Evolutionary conservation across 2,113 vertebrate species (phyloP).

Genomic region (Panthera leo): DNA sequence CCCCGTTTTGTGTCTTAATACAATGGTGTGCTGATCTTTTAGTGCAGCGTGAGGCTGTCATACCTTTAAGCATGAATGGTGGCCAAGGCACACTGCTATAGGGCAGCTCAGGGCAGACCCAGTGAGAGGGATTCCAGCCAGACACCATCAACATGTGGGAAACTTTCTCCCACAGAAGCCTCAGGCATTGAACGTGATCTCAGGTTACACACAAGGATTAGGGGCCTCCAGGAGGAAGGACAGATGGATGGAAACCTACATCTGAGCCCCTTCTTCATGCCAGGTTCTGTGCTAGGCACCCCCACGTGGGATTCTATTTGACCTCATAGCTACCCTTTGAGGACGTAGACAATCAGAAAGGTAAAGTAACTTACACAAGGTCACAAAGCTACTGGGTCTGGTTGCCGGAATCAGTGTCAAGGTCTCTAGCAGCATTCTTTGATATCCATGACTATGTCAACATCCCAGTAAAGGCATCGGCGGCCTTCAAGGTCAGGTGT

Average conservation of each 20-base stretch:
- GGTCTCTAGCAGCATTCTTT: not conserved
- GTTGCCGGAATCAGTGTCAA: not conserved
- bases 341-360: not conserved
- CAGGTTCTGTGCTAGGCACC: not conserved
- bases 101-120: not conserved
- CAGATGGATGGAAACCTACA: not conserved
- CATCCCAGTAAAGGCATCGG: not conserved
- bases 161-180: slow-evolving; percentile 31
- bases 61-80: not conserved
- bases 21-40: not conserved
- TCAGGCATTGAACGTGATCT: not conserved
- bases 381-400: not conserved
- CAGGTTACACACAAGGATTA: slow-evolving; percentile 47
- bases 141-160: not conserved
- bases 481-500: not conserved
- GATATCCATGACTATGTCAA: not conserved
- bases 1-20: not conserved
- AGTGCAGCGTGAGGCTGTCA: not conserved
- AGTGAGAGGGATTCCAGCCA: not conserved
- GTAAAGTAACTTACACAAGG: not conserved
- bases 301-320: not conserved
- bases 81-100: not conserved
- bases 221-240: slow-evolving; percentile 49
- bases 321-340: not conserved
- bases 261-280: not conserved